Conservation (phyloP, 2,888 invertebrate species). For the Clivina fossor region DNA sequence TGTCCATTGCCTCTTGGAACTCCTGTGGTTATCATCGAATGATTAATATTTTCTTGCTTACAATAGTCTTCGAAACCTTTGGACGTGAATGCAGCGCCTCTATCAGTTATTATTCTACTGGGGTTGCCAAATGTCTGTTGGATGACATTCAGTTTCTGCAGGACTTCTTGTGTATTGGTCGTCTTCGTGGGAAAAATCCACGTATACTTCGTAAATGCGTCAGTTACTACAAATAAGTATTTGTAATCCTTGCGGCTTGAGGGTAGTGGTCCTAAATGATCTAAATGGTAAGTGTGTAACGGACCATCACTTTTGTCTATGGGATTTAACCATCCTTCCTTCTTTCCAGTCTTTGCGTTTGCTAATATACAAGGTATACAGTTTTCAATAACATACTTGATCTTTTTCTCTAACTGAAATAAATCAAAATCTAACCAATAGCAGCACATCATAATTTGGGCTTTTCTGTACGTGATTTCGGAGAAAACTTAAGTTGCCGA, state of each 20-base stretch:
- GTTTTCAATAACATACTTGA: slow-evolving; percentile 18
- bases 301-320: slow-evolving; percentile 6
- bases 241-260: slow-evolving; percentile 7
- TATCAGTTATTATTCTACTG: slow-evolving; percentile 13
- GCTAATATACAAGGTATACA: slow-evolving; percentile 28
- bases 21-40: background rate
- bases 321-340: slow-evolving; percentile 27
- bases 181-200: slow-evolving; percentile 18
- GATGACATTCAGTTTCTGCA: background rate
- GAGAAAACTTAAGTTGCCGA: no score
- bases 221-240: slow-evolving; percentile 10
- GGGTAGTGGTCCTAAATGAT: slow-evolving; percentile 9
- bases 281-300: slow-evolving; percentile 7
- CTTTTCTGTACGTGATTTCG: no score
- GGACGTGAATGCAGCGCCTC: slow-evolving; percentile 15
- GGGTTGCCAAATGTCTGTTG: slow-evolving; percentile 17
- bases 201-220: slow-evolving; percentile 8
- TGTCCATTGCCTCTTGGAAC: slow-evolving; percentile 1
- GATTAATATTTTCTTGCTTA: background rate
- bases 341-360: slow-evolving; percentile 3
- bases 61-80: slow-evolving; percentile 11
- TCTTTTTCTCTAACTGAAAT: slow-evolving; percentile 17
- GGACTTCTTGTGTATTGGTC: slow-evolving; percentile 8
- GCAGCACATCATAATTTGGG: no score
- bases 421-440: no score